Percentiles rank a stretch among this genome's conserved stretches.
These are phyloP conservation scores for Proteles cristata DNA, from an alignment of 2,113 vertebrate species.

Conservation along the genomic window DNA sequence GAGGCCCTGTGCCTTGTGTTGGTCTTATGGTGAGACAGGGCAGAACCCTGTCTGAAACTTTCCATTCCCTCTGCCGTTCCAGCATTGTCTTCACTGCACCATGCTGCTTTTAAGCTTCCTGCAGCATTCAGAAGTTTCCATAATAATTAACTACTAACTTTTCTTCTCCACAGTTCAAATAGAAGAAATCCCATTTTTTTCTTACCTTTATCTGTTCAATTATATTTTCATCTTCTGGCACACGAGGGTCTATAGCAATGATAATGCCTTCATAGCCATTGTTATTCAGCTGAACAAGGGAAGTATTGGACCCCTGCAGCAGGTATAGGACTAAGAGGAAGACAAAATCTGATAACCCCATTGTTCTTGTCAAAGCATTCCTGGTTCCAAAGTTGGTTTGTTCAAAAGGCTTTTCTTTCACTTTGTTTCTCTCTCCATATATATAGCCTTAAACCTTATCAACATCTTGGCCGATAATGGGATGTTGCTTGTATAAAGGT, in stretches of 20 bases:
- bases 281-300: conserved; percentile 60
- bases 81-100: neutral
- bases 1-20: neutral
- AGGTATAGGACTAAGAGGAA: conserved; percentile 67
- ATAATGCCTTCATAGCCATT: conserved; percentile 82
- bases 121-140: neutral
- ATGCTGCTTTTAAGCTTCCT: neutral
- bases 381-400: neutral
- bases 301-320: conserved; percentile 29
- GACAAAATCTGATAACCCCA: neutral
- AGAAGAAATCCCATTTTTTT: neutral
- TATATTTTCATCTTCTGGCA: conserved; percentile 75
- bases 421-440: neutral
- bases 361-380: neutral
- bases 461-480: neutral
- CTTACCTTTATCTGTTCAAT: conserved; percentile 81
- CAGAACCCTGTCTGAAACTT: neutral
- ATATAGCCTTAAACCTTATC: neutral
- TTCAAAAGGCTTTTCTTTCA: neutral
- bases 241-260: conserved; percentile 77
- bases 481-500: conserved; percentile 4
- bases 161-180: neutral
- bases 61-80: neutral
- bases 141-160: neutral
- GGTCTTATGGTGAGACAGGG: neutral